Percentiles rank a stretch among this genome's conserved stretches.
phyloP scores from a whole-genome alignment of 2,113 vertebrate species.

The Pardalotus punctatus region DNA sequence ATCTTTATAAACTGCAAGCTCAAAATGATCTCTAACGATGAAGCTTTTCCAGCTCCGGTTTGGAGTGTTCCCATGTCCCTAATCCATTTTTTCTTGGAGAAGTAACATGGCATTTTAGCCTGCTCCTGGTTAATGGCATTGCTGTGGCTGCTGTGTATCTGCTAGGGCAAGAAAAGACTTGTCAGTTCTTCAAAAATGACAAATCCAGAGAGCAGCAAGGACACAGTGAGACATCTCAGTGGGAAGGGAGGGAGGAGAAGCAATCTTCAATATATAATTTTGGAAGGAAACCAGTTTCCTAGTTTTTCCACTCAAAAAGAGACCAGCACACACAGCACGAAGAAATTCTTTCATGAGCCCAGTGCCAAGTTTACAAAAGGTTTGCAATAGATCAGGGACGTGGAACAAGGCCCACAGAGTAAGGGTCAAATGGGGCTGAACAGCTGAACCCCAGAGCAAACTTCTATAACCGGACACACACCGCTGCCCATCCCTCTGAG shows the following conservation, averaged over 20 bases:
- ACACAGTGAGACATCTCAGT: neutral
- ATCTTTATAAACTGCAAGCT: neutral
- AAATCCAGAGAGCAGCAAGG: neutral
- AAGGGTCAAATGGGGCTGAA: fast-evolving
- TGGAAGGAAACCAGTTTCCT: neutral
- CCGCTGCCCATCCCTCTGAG: neutral
- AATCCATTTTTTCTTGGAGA: neutral
- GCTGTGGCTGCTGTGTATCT: neutral
- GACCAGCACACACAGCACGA: neutral
- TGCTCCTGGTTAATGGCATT: neutral
- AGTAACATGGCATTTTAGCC: neutral
- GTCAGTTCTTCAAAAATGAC: neutral
- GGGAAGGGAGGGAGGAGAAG: neutral
- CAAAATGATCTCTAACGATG: slow-evolving; percentile 1
- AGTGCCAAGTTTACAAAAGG: neutral
- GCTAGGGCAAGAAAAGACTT: neutral
- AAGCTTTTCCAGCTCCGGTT: neutral
- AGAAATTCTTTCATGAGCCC: neutral
- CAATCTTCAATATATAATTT: neutral
- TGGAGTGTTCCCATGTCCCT: neutral
- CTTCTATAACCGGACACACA: fast-evolving
- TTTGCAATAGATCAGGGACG: fast-evolving
- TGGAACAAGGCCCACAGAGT: fast-evolving
- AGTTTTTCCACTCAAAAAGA: neutral
- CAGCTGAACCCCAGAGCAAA: fast-evolving